Evolutionary conservation across 2,113 vertebrate species (phyloP).

Genomic region (Cochlearius cochlearius): DNA sequence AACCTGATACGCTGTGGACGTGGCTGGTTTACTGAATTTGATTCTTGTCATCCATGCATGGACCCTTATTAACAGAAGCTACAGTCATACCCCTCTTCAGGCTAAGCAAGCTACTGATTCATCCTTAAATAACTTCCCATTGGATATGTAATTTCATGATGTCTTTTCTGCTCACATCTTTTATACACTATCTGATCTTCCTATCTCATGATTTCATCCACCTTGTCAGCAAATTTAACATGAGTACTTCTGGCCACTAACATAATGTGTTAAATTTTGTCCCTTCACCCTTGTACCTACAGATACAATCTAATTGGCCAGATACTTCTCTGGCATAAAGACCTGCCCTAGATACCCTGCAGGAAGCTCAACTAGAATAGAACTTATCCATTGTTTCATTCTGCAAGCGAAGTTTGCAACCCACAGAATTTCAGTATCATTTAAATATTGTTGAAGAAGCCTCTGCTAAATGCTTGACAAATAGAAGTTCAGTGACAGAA

Average conservation of each 20-base stretch:
- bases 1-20: not conserved
- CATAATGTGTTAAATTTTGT: not conserved
- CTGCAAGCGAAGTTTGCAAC: not conserved
- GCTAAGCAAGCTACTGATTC: not conserved
- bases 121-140: not conserved
- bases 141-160: not conserved
- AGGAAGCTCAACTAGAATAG: not conserved
- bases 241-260: not conserved
- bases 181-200: not conserved
- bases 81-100: not conserved
- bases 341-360: not conserved
- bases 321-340: not conserved
- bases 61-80: not conserved
- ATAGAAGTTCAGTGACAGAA: constrained; percentile 17
- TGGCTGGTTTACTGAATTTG: not conserved
- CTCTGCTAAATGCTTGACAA: constrained; percentile 5
- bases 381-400: not conserved
- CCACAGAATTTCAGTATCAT: not conserved
- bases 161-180: not conserved
- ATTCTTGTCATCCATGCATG: not conserved
- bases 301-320: not conserved
- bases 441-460: not conserved
- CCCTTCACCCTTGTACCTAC: not conserved
- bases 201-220: not conserved
- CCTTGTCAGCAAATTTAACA: not conserved